Evolutionary conservation across 2,888 invertebrate species (phyloP), one percentile per base, ranked within the genome.

Genomic region (Dicycla oo): DNA sequence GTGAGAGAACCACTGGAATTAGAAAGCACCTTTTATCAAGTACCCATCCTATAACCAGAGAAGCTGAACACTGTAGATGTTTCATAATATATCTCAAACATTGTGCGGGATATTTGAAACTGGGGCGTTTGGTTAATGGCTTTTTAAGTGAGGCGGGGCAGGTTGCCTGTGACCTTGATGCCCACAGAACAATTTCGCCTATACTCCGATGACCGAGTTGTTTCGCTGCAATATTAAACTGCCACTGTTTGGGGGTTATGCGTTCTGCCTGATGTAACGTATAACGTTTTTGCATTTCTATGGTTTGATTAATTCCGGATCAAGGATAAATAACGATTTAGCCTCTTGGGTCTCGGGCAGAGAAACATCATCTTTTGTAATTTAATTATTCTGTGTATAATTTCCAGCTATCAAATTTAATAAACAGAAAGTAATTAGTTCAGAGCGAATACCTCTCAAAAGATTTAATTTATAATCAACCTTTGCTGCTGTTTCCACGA

Each of bases 131-230:
- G 82, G 83, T 82, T 89, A 90, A 91, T 91, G 90, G 88, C 74
- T 86, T 89, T 91, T 90, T 89, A 89, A 91, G 90, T 90, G 89
- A 86, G 81, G 82, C 66, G 79, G 70, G 85, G 72, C 83, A 82
- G 88, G 82, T 87, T 80, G 75, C 72, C 75, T 76, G 69, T 78
- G 83, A 77, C 86, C 83, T 87, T 81, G 81, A 58, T 69, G 75
- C 71, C 61, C 47, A 67, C 75, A 49, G 53, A 73, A 77, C 83
- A 80, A 88, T 88, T 87, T 87, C 80, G 86, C 82, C 81, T 87
- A 77, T 85, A 73, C 75, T 64, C 64, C 71, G 77, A 83, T 88
- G 89, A 89, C 84, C 72, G 68, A 57, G 72, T 82, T 58, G 58
- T 76, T 84, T 72, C 69, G 75, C 75, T 81, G 78, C 70, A 81